These are phyloP conservation scores for Illadopsis cleaveri DNA, from an alignment of 2,113 vertebrate species.

Conservation along the genomic window DNA sequence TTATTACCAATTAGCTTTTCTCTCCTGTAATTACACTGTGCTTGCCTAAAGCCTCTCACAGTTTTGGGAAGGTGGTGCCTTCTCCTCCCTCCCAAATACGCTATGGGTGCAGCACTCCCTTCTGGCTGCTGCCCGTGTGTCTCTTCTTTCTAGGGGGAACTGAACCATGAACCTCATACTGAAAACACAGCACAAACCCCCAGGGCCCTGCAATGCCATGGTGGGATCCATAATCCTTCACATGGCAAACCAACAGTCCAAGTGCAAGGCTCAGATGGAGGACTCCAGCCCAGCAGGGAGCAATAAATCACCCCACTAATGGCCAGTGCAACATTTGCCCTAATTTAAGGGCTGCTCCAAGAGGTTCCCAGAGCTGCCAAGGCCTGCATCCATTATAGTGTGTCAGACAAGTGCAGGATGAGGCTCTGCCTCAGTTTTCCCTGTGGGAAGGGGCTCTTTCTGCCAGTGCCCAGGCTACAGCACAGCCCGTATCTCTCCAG, in stretches of 20 bases:
- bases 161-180: background rate
- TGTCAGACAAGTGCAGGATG: fast-evolving
- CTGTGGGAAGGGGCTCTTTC: background rate
- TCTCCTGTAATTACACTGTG: conserved; percentile 42
- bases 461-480: background rate
- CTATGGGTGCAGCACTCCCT: background rate
- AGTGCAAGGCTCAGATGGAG: background rate
- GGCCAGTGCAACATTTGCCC: background rate
- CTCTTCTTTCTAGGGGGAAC: background rate
- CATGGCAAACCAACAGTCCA: fast-evolving
- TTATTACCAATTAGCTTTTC: conserved; percentile 58
- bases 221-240: background rate
- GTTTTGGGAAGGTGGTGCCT: background rate
- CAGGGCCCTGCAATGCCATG: background rate
- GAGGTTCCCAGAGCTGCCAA: background rate
- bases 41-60: background rate
- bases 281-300: background rate
- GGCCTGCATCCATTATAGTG: background rate
- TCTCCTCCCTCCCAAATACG: background rate
- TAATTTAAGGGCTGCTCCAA: background rate
- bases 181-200: fast-evolving
- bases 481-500: background rate
- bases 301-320: background rate
- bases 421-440: background rate
- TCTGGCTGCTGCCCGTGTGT: fast-evolving